Evolutionary conservation across 1,140 invertebrate species (phyloP), one percentile per base, ranked within the genome.

Genomic region (Pollicipes pollicipes): DNA sequence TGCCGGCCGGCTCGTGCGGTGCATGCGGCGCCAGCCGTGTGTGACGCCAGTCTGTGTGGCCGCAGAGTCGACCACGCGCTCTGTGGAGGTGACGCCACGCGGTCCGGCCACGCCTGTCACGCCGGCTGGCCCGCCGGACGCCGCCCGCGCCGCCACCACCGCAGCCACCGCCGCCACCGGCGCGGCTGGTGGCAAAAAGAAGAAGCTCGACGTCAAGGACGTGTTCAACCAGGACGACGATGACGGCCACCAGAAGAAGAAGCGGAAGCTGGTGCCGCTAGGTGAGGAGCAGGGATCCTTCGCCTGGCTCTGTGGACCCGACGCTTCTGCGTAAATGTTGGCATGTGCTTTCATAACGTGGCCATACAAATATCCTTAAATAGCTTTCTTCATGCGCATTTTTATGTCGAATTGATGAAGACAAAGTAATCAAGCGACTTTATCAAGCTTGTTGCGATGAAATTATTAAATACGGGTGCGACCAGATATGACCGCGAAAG

Each of bases 151-250:
- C 77, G 91, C 91, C 4, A 87, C 78, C 58, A 73, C 81, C 58
- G 74, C 79, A 45, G 73, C 80, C 8, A 73, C 73, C 35, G 74
- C 75, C 45, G 66, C 71, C 74, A 88, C 94, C 84, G 88, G 90
- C 10, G 86, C 87, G 74, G 86, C 87, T 66, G 89, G 92, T 79
- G 89, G 89, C 77, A 88, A 91, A 78, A 84, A 86, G 79, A 89
- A 88, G 75, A 89, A 88, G 76, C 83, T 91, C 29, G 90, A 93
- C 73, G 85, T 93, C 0, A 88, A 90, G 70, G 91, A 94, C 76
- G 91, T 95, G 3, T 95, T 95, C 77, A 94, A 93, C 79, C 90
- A 89, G 72, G 90, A 92, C 74, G 91, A 95, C 75, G 90, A 93
- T 76, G 88, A 90, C 74, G 88, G 90, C 69, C 85, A 84, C 69